Evolutionary conservation across 2,113 vertebrate species (phyloP), one percentile per base, ranked within the genome.

Genomic region (Pipra filicauda): DNA sequence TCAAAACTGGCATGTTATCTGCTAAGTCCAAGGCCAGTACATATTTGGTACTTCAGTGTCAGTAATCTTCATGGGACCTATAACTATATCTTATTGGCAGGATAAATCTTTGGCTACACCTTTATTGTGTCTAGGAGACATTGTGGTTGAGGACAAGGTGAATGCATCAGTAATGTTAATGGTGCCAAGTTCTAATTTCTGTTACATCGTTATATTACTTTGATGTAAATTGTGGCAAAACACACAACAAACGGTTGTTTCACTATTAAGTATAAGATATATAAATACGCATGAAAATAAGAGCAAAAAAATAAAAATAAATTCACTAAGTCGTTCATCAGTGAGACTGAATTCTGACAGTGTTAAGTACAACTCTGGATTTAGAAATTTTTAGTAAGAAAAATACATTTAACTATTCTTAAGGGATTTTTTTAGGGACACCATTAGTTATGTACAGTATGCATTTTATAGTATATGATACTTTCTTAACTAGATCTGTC

Each of bases 1-100:
- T 97, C 93, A 96, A 94, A 96, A 97, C 95, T 96, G 94, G 75
- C 91, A 94, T 79, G 88, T 95, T 96, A 96, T 94, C 91, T 95
- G 59, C 86, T 75, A 65, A 95, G 97, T 97, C 96, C 94, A 97
- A 97, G 96, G 90, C 95, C 95, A 80, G 94, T 93, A 89, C 86
- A 85, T 96, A 95, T 94, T 96, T 96, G 94, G 58, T 75, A 78
- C 62, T 75, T 92, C 86, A 55, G 67, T 88, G 55, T 96, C 90
- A 94, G 81, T 76, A 90, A 64, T 95, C 92, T 96, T 96, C 89
- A 94, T 95, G 95, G 61, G 89, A 92, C 85, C 80, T 88, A 74
- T 93, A 70, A 90, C 90, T 95, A 67, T 83, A 41, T 85, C 70
- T 94, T 95, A 93, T 55, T 95, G 91, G 67, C 76, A 85, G 86